Evolutionary conservation across 2,888 invertebrate genomes (phyloP).

Genomic region (Drosophila sordidapex): DNA sequence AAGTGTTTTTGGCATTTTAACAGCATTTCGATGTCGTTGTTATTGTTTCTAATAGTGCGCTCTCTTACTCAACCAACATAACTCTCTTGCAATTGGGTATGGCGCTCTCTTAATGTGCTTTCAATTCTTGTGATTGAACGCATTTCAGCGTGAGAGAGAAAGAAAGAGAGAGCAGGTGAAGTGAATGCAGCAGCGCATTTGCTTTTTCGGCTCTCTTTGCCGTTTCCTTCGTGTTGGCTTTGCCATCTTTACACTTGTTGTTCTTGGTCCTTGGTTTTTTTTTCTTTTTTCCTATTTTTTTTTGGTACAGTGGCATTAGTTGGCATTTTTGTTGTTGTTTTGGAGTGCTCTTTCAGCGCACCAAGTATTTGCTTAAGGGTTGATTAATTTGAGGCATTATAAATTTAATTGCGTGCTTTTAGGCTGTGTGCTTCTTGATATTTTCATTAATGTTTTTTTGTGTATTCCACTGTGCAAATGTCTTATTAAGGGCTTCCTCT

Average conservation of each 20-base stretch:
- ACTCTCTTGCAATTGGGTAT: slow-evolving; percentile 24
- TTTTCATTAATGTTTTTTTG: background rate
- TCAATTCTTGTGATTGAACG: slow-evolving; percentile 32
- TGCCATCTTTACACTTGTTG: slow-evolving; percentile 21
- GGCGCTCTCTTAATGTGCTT: slow-evolving; percentile 39
- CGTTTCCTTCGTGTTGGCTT: slow-evolving; percentile 31
- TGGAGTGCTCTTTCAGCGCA: slow-evolving; percentile 1
- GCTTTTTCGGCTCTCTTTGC: slow-evolving; percentile 33
- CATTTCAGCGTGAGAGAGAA: slow-evolving; percentile 15
- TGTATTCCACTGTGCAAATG: slow-evolving; percentile 17
- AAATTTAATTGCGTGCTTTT: slow-evolving; percentile 4
- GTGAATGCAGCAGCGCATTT: slow-evolving; percentile 1
- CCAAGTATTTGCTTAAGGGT: background rate
- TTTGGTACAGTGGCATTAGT: slow-evolving; percentile 50
- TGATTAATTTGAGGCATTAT: background rate
- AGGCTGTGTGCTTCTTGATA: background rate
- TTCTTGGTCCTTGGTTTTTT: background rate
- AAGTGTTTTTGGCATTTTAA: slow-evolving; percentile 40
- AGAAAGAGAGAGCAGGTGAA: background rate
- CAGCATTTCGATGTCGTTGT: slow-evolving; percentile 49
- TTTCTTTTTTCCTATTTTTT: background rate
- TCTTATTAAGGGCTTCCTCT: background rate
- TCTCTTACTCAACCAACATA: slow-evolving; percentile 18
- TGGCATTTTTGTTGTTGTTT: background rate
- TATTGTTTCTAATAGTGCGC: slow-evolving; percentile 2